These are phyloP conservation scores for Caenorhabditis doughertyi DNA, from an alignment of 2,888 invertebrate genomes.

Conservation along the genomic window DNA sequence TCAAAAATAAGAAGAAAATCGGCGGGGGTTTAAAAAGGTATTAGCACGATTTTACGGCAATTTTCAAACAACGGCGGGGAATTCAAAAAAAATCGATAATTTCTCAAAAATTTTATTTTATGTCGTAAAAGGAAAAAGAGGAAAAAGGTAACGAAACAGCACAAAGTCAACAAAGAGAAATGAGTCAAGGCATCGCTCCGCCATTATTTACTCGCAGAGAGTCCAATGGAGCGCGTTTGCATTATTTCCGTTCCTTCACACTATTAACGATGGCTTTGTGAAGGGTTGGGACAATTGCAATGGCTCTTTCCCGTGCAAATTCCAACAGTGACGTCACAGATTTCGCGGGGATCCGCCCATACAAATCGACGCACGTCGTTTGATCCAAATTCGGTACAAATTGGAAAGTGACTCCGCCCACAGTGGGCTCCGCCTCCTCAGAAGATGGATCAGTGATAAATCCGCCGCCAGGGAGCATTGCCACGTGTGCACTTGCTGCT, in stretches of 20 bases:
- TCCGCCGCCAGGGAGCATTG: not conserved
- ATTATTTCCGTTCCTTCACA: slow-evolving; percentile 20
- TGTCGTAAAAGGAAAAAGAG: not conserved
- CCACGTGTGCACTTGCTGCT: slow-evolving; percentile 42
- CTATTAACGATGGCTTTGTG: slow-evolving; percentile 57
- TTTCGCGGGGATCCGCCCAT: slow-evolving; percentile 42
- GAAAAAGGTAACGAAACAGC: slow-evolving; percentile 5
- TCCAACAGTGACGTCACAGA: slow-evolving; percentile 17
- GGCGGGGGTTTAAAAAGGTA: slow-evolving; percentile 43
- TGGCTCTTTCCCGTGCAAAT: slow-evolving; percentile 46
- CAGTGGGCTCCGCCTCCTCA: not conserved
- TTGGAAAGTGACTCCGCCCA: slow-evolving; percentile 49
- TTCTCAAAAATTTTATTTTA: not conserved
- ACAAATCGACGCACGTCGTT: slow-evolving; percentile 39
- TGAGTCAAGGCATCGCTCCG: slow-evolving; percentile 32
- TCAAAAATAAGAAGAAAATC: too few relatives aligned
- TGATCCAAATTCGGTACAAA: slow-evolving; percentile 54
- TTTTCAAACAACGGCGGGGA: not conserved
- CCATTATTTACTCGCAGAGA: slow-evolving; percentile 35
- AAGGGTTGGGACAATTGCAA: slow-evolving; percentile 36
- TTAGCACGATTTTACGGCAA: slow-evolving; percentile 4
- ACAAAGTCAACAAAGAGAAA: slow-evolving; percentile 31
- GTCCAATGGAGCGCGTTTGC: slow-evolving; percentile 10
- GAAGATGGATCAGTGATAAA: slow-evolving; percentile 45
- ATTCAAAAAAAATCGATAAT: not conserved